A percentile compares a stretch with the other conserved stretches of the same genome.
These are phyloP conservation scores for Drosophila oshimai DNA, from an alignment of 1,140 invertebrate species.

Conservation along the genomic window DNA sequence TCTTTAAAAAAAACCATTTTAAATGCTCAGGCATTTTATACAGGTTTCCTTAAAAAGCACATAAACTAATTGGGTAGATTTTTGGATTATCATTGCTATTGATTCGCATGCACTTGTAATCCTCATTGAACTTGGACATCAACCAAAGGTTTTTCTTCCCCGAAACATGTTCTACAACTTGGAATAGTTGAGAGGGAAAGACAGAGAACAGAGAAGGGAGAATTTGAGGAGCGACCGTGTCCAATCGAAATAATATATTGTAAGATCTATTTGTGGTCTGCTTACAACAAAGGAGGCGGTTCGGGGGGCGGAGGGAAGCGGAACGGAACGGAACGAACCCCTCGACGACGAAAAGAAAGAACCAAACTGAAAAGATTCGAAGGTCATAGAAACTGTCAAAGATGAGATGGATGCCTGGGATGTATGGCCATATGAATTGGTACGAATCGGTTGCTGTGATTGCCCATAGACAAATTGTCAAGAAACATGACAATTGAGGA, in stretches of 20 bases:
- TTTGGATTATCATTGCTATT: conserved; percentile 2
- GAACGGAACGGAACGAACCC: no score
- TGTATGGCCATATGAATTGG: conserved; percentile 35
- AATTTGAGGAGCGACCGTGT: conserved; percentile 28
- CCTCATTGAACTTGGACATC: conserved; percentile 40
- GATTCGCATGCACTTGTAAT: background rate
- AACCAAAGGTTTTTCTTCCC: conserved; percentile 4
- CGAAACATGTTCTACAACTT: conserved; percentile 15
- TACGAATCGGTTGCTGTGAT: conserved; percentile 50
- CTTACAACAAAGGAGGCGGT: conserved; percentile 33
- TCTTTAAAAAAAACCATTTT: no score
- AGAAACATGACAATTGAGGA: conserved; percentile 41
- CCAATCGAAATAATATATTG: conserved; percentile 53
- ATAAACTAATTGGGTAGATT: no score
- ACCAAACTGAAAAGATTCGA: conserved; percentile 35
- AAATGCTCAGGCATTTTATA: no score
- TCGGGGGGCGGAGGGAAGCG: background rate
- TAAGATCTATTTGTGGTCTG: conserved; percentile 54
- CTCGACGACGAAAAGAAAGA: conserved; percentile 12
- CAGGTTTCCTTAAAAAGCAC: no score
- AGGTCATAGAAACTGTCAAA: conserved; percentile 56
- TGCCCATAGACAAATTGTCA: conserved; percentile 65
- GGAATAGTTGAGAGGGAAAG: conserved; percentile 1
- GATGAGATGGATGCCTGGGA: conserved; percentile 33
- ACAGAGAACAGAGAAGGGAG: background rate